These are phyloP conservation scores for Catharus fuscescens DNA, from an alignment of 2,113 vertebrate species.

Conservation along the genomic window DNA sequence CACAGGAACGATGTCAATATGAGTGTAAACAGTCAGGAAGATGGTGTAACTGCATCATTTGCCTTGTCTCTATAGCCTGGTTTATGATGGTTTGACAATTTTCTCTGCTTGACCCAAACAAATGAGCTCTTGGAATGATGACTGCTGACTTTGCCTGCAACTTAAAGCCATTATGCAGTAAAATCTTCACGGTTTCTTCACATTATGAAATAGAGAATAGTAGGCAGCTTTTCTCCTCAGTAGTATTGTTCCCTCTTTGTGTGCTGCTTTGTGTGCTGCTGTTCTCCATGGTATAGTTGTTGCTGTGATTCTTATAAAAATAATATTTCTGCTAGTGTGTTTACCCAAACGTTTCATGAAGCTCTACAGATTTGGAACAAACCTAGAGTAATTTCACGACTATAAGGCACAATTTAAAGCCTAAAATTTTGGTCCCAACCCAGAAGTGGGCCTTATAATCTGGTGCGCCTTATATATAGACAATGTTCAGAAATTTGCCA, in stretches of 20 bases:
- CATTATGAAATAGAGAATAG: constrained; percentile 6
- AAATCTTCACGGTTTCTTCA: not conserved
- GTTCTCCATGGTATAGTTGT: not conserved
- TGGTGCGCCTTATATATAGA: too few species aligned
- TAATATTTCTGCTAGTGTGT: not conserved
- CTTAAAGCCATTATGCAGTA: constrained; percentile 7
- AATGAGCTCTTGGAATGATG: constrained; percentile 15
- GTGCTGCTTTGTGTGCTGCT: not conserved
- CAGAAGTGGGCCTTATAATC: too few species aligned
- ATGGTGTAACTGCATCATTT: not conserved
- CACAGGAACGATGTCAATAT: not conserved
- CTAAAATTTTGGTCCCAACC: too few species aligned
- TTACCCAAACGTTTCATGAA: not conserved
- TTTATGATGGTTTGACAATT: constrained; percentile 2
- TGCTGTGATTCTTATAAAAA: not conserved
- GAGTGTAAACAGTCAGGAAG: not conserved
- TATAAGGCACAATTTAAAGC: too few species aligned
- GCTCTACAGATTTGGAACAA: not conserved
- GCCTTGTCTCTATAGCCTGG: not conserved
- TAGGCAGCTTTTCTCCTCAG: not conserved
- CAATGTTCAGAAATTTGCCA: too few species aligned
- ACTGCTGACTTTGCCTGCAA: constrained; percentile 16
- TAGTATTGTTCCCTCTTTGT: not conserved
- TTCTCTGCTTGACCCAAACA: constrained; percentile 54
- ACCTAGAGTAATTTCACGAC: not conserved